phyloP scores from a whole-genome alignment of 2,888 invertebrate species.

The Drosophila planitibia region DNA sequence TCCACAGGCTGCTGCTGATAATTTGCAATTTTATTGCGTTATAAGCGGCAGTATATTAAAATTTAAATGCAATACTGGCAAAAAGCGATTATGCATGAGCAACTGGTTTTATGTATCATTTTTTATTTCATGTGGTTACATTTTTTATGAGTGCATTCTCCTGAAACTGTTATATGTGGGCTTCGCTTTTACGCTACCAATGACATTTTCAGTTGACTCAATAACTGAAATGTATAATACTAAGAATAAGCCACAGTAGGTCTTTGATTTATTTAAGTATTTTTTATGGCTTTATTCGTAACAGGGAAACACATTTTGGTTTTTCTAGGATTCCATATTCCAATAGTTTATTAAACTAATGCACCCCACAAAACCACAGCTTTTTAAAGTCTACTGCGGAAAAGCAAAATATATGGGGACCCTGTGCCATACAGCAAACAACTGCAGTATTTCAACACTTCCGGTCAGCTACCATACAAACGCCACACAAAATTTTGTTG shows the following conservation, averaged over 20 bases:
- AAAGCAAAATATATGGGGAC: neutral
- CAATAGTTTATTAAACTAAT: neutral
- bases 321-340: neutral
- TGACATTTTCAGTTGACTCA: neutral
- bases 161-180: constrained; percentile 1
- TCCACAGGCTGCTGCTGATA: constrained; percentile 21
- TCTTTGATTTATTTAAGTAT: neutral
- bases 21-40: constrained; percentile 38
- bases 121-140: constrained; percentile 25
- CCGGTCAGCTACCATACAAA: constrained; percentile 25
- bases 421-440: neutral
- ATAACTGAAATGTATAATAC: neutral
- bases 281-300: neutral
- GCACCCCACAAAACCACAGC: neutral
- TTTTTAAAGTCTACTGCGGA: neutral
- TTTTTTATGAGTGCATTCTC: constrained; percentile 34
- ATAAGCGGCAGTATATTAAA: constrained; percentile 34
- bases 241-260: neutral
- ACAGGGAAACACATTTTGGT: neutral
- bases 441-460: constrained; percentile 19
- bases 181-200: constrained; percentile 2
- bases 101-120: neutral
- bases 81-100: constrained; percentile 38
- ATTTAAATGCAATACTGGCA: constrained; percentile 30
- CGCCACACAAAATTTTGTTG: constrained; percentile 26